Base-by-base conservation (phyloP, 64 coral and sea anemone genomes). In the Astreopora myriophthalma region DNA sequence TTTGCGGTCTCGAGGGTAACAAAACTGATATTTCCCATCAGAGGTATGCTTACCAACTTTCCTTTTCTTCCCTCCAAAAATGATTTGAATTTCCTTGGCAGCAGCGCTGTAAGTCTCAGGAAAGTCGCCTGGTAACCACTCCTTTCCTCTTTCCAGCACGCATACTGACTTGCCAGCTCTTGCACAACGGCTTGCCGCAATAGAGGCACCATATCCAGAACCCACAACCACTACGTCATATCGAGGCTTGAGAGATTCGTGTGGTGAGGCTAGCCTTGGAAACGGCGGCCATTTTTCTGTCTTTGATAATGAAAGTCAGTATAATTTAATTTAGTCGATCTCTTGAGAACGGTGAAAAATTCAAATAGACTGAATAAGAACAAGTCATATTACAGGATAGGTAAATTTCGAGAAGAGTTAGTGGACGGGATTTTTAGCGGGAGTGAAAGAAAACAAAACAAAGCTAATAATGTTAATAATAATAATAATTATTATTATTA, bases 141-240 rank as follows among this genome's bases (percentile, higher is more conserved):
- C 90, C 57, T 92, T 92, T 1, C 90, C 90, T 70, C 82, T 73
- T 39, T 92, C 82, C 55, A 92, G 28, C 55, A 92, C 69, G 38
- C 90, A 92, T 52, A 86, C 82, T 6, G 71, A 86, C 67, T 92
- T 34, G n/a, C 81, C 90, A 11, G 81, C 82, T 58, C 90, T 75
- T 65, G 90, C 72, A n/a, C 67, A 58, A 37, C 90, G 90, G 44
- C 82, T 86, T 1, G 90, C 90, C 0, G 90, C 90, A 37, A 92
- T 92, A 31, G 90, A 74, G 22, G 69, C 81, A 0, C 90, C 90
- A 77, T 92, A 92, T 6, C 82, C 90, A 8, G 90, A 86, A 7
- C 90, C 90, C 5, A 92, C 61, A 5, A 92, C 90, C 37, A 92
- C 81, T 17, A 92, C 81, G 38, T 86, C 80, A 92, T 92, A 92